Evolutionary conservation across 2,113 vertebrate species (phyloP), one percentile per base, ranked within the genome.

Genomic region (Vicugna pacos): DNA sequence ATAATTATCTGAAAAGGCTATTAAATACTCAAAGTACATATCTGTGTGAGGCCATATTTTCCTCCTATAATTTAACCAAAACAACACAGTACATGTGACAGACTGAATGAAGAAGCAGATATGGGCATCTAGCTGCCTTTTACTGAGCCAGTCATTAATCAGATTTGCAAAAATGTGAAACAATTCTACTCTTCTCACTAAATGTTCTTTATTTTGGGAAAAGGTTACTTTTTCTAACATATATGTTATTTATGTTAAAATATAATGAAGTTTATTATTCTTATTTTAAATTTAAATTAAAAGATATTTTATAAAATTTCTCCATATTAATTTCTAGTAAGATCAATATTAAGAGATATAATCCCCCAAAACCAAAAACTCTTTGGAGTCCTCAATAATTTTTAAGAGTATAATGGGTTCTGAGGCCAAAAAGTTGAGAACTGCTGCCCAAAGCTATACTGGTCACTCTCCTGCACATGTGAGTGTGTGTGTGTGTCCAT

Each of bases 21-120:
- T 26, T 76, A 82, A 86, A 60, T 83, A 32, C 1, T 22, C 24
- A 92, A 77, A 92, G 28, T 64, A 90, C 6, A 3, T 46, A 65
- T 50, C 75, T 94, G 16, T 91, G 30, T 72, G 16, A 91, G 42
- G 30, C 8, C n/a, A 90, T 42, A 94, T 91, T 87, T 95, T 82
- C 15, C 38, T 83, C 2, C 38, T 89, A 54, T 58, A 77, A 79
- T 60, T 77, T 77, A 87, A 84, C 11, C n/a, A 87, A 87, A 93
- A 94, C 69, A 87, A 87, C 73, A 93, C 0, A 60, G 60, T 46
- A 24, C 26, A 73, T 67, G 32, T 19, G 94, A 92, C 4, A 83
- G 54, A 91, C 7, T 52, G 28, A 97, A 73, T 54, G 26, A 87
- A 76, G 54, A 85, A 67, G 32, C 2, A 22, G 48, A 90, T 60